These are phyloP conservation scores for Hypothenemus hampei DNA, from an alignment of 1,140 invertebrate genomes.

Conservation along the genomic window DNA sequence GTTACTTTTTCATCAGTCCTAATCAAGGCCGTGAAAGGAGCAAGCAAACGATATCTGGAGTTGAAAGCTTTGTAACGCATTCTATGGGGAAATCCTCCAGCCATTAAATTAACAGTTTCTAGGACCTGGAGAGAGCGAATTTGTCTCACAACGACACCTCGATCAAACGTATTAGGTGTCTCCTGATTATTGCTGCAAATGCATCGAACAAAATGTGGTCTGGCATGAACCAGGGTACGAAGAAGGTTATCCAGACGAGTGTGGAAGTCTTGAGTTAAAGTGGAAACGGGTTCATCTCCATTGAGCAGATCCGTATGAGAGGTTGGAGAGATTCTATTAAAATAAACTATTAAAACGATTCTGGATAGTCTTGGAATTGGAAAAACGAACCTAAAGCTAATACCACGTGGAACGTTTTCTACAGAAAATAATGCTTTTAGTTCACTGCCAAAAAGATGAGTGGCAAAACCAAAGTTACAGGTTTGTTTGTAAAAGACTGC, in stretches of 20 bases:
- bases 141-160: slow-evolving; percentile 74
- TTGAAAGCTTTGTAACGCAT: slow-evolving; percentile 95
- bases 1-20: slow-evolving; percentile 74
- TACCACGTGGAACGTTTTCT: slow-evolving; percentile 75
- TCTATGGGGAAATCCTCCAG: slow-evolving; percentile 83
- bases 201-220: slow-evolving; percentile 91
- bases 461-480: slow-evolving; percentile 93
- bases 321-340: slow-evolving; percentile 83
- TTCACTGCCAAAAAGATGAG: slow-evolving; percentile 89
- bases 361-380: background rate
- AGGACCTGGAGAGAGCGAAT: slow-evolving; percentile 87
- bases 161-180: slow-evolving; percentile 72
- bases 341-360: background rate
- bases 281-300: slow-evolving; percentile 83
- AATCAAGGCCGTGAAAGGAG: slow-evolving; percentile 67
- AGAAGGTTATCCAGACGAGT: slow-evolving; percentile 87
- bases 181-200: slow-evolving; percentile 80
- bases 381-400: slow-evolving; percentile 58
- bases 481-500: slow-evolving; percentile 88
- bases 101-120: slow-evolving; percentile 93
- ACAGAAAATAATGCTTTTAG: slow-evolving; percentile 79
- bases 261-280: slow-evolving; percentile 91
- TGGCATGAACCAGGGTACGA: slow-evolving; percentile 83
- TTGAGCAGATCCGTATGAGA: slow-evolving; percentile 82
- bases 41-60: slow-evolving; percentile 74